These are phyloP conservation scores for Lamellibrachia satsuma DNA, from an alignment of 2,888 invertebrate genomes.

Conservation along the genomic window DNA sequence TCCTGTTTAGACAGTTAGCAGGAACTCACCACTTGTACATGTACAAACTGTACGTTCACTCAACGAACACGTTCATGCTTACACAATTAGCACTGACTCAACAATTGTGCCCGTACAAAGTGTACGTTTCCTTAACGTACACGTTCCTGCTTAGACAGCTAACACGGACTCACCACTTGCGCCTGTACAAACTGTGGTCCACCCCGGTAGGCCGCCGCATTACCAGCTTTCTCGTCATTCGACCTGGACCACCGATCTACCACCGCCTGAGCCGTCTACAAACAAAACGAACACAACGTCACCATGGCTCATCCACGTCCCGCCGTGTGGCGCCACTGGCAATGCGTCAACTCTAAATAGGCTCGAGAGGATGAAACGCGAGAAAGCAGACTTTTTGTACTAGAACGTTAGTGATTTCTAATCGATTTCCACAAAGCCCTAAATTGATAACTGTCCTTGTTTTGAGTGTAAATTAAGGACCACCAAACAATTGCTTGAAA, in stretches of 20 bases:
- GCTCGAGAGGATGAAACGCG: not conserved
- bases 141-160: no score
- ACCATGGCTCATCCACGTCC: not conserved
- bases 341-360: not conserved
- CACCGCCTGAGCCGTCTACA: not conserved
- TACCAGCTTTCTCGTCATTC: not conserved
- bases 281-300: not conserved
- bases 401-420: not conserved
- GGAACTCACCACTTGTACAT: no score
- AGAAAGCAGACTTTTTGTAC: not conserved
- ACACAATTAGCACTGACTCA: no score
- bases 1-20: no score
- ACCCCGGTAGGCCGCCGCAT: not conserved
- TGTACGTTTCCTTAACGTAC: not conserved
- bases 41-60: no score
- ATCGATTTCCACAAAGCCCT: not conserved
- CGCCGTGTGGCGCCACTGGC: not conserved
- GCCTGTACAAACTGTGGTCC: not conserved
- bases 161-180: not conserved
- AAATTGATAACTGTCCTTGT: no score
- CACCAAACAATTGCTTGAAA: no score
- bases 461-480: no score
- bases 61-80: no score
- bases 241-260: not conserved
- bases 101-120: not conserved